Conservation (phyloP, 2,113 vertebrate species). For the Pimephales promelas region DNA sequence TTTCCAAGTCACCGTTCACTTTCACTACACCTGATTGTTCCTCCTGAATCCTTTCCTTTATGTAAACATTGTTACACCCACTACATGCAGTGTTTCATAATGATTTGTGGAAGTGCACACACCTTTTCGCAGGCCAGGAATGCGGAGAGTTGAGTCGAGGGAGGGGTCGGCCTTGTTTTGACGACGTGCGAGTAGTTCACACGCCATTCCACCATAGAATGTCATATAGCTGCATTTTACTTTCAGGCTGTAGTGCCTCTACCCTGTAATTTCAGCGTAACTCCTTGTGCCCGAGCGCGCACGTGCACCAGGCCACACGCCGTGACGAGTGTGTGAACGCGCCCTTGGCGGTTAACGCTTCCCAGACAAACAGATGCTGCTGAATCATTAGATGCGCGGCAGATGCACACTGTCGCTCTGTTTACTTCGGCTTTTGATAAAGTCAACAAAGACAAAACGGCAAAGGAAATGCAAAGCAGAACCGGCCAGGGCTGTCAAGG, state of each 20-base stretch:
- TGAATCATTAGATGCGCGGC: conserved; percentile 16
- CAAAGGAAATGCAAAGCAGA: neutral
- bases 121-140: conserved; percentile 29
- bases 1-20: neutral
- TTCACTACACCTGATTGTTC: neutral
- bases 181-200: neutral
- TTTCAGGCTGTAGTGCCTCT: conserved; percentile 11
- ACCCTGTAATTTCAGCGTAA: conserved; percentile 17
- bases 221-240: conserved; percentile 44
- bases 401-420: conserved; percentile 15
- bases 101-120: conserved; percentile 35
- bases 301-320: neutral
- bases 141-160: conserved; percentile 33
- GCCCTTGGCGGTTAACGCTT: neutral
- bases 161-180: conserved; percentile 24
- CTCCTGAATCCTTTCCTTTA: neutral
- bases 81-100: conserved; percentile 36
- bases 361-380: neutral
- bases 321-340: neutral
- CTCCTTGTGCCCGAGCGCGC: neutral
- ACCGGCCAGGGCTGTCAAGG: neutral
- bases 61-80: conserved; percentile 33
- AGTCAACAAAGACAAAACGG: neutral
- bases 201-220: conserved; percentile 30
- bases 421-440: neutral